Evolutionary conservation across 1,140 invertebrate species (phyloP).

Genomic region (Theocolax elegans): DNA sequence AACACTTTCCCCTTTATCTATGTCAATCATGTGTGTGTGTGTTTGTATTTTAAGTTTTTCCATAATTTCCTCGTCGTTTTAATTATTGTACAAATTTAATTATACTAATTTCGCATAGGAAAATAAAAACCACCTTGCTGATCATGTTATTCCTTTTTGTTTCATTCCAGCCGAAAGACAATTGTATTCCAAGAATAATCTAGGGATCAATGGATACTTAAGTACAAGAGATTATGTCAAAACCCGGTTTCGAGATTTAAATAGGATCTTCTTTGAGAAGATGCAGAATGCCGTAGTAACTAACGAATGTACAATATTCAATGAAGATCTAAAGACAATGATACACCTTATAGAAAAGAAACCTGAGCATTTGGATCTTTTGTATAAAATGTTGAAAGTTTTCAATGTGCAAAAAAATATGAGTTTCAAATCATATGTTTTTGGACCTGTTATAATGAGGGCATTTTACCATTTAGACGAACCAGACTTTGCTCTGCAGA

Average conservation of each 20-base stretch:
- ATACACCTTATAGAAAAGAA: constrained; percentile 74
- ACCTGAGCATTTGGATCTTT: constrained; percentile 73
- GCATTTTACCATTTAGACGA: constrained; percentile 79
- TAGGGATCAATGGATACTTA: constrained; percentile 74
- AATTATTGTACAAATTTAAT: no score
- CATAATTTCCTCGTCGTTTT: no score
- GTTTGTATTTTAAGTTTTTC: no score
- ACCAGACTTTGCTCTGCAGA: constrained; percentile 74
- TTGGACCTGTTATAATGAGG: constrained; percentile 87
- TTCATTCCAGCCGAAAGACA: constrained; percentile 49
- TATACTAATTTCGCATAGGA: no score
- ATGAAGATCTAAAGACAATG: constrained; percentile 87
- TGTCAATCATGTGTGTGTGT: no score
- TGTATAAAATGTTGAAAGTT: constrained; percentile 76
- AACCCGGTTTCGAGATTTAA: constrained; percentile 70
- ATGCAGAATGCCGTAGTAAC: constrained; percentile 71
- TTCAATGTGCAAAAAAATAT: constrained; percentile 79
- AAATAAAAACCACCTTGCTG: no score
- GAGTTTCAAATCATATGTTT: constrained; percentile 81
- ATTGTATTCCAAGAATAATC: constrained; percentile 68
- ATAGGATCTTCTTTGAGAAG: constrained; percentile 75
- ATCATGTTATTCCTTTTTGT: no score
- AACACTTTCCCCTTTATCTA: no score
- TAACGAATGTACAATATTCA: constrained; percentile 79
- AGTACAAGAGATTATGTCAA: constrained; percentile 66